Base-by-base conservation (phyloP, 1,140 invertebrate genomes). In the Neomicropteryx cornuta region DNA sequence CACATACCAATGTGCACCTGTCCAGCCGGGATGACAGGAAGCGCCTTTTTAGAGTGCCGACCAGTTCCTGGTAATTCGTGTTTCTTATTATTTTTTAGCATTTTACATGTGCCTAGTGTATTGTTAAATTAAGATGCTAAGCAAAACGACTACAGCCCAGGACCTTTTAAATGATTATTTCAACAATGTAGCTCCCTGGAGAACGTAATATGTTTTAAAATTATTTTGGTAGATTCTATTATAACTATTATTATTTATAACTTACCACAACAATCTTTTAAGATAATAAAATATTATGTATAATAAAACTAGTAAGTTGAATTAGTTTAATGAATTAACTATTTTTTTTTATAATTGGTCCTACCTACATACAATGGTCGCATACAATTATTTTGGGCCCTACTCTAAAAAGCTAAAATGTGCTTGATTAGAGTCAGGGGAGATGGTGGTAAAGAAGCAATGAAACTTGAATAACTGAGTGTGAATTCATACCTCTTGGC, bases 161-260 rank as follows among this genome's bases (percentile, higher is more conserved):
- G 62, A 60, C 20, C 51, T 70, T 14, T 53, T 51, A 52, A 55
- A 39, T 43, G 70, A 68, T 22, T 84, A 89, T 49, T 64, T 61
- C 2, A 81, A 36, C 54, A 53, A 43, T 52, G 55, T 61, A 52
- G 59, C 66, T 66, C 5, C 87, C 87, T 59, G 78, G 82, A 1
- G 81, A 85, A 55, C 59, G 83, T 10, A 77, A 79, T 30, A 83
- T 82, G 49, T 71, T 75, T 21, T 79, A 83, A 39, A 87, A 83
- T 64, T 69, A 79, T 0, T 60, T 77, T 28, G 75, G 83, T 48
- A 75, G 75, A 42, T 74, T 79, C 1, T 87, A 83, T 47, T 77
- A 79, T 41, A 69, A 63, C 5, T 81, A 81, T 18, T 77, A 82
- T 5, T 22, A 18, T 38, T 36, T 49, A 52, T 19, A 37, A 31